Conservation (phyloP, 2,113 vertebrate genomes). For the Passerina amoena region DNA sequence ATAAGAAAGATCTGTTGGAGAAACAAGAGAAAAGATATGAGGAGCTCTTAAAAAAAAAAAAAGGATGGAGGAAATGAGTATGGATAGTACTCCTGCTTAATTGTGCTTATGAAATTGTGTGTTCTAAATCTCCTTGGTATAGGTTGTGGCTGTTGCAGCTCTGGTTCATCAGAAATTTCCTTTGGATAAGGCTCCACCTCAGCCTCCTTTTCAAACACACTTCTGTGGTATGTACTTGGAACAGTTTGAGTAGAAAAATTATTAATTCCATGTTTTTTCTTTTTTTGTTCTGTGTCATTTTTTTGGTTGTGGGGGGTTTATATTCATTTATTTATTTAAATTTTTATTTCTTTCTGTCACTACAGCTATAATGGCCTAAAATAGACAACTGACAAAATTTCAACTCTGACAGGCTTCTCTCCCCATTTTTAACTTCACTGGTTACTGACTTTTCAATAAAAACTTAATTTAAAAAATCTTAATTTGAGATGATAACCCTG, state of each 20-base stretch:
- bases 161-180: constrained; percentile 88
- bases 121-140: constrained; percentile 8
- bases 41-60: neutral
- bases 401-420: neutral
- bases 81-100: neutral
- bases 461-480: neutral
- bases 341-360: neutral
- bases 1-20: neutral
- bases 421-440: neutral
- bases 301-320: neutral
- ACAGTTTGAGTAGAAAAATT: neutral
- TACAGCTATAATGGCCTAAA: neutral
- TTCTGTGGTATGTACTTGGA: constrained; percentile 87
- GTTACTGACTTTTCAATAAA: neutral
- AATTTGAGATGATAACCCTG: neutral
- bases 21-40: neutral
- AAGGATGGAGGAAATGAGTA: neutral
- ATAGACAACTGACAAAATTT: neutral
- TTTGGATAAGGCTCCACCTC: constrained; percentile 90
- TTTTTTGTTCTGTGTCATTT: neutral
- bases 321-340: neutral
- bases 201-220: constrained; percentile 89
- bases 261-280: accelerated
- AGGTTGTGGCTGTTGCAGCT: constrained; percentile 90
- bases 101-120: neutral